Conservation (phyloP, 2,113 vertebrate genomes). For the Chaetodon auriga region DNA sequence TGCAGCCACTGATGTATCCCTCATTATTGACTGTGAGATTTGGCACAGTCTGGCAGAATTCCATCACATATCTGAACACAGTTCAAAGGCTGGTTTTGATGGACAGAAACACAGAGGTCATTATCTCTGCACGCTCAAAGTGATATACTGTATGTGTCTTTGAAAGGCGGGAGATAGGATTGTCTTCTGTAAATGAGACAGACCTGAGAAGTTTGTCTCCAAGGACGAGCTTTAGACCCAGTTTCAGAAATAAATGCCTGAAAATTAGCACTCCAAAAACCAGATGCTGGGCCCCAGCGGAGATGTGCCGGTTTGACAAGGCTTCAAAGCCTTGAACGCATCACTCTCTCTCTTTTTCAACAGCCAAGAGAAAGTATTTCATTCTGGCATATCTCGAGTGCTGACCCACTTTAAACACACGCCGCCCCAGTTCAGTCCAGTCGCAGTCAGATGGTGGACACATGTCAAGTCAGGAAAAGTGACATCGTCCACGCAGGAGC, state of each 20-base stretch:
- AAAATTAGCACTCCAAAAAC: conserved; percentile 60
- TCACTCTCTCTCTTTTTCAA: conserved; percentile 23
- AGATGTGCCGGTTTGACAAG: conserved; percentile 53
- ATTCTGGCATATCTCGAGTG: conserved; percentile 16
- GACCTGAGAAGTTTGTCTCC: conserved; percentile 32
- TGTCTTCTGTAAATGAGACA: conserved; percentile 33
- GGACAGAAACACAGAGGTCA: conserved; percentile 8
- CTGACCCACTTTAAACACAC: conserved; percentile 62
- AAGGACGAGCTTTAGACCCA: conserved; percentile 45
- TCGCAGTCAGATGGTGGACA: conserved; percentile 42
- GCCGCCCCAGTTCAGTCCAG: conserved; percentile 15
- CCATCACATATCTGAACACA: conserved; percentile 44
- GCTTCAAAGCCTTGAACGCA: conserved; percentile 54
- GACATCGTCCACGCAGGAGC: conserved; percentile 33
- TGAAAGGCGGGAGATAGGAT: conserved; percentile 6
- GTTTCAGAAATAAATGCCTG: conserved; percentile 63
- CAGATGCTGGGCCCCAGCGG: conserved; percentile 46
- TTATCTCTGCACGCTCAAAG: conserved; percentile 12
- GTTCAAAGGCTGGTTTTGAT: conserved; percentile 46
- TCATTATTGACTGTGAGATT: conserved; percentile 77
- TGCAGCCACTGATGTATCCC: conserved; percentile 49
- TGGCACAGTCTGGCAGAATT: conserved; percentile 66
- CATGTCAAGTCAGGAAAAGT: conserved; percentile 56
- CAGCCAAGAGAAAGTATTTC: conserved; percentile 47
- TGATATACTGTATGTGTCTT: neutral